Conservation (phyloP, 2,888 invertebrate species). For the Diaprepes abbreviatus region DNA sequence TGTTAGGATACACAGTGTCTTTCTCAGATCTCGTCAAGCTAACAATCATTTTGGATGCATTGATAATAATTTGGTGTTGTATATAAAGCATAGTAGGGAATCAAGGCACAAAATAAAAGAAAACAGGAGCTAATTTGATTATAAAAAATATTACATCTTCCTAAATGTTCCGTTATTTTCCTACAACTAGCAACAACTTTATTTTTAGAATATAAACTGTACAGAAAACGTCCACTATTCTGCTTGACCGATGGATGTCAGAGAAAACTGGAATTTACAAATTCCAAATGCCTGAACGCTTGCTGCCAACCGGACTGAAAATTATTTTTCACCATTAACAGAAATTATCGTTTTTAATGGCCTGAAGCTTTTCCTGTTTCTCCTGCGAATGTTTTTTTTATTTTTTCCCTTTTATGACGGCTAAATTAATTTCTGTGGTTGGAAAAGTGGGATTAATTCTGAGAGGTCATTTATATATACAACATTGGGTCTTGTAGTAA, state of each 20-base stretch:
- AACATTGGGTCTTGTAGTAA: background rate
- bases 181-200: no score
- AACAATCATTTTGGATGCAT: no score
- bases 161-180: no score
- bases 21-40: no score
- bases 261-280: background rate
- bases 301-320: background rate
- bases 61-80: no score
- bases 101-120: no score
- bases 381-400: background rate
- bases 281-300: background rate
- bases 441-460: background rate
- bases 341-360: slow-evolving; percentile 11
- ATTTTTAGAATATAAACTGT: no score
- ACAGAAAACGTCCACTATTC: background rate
- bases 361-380: background rate
- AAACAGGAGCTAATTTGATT: no score
- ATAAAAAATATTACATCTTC: no score
- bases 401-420: background rate
- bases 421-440: background rate
- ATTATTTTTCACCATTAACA: slow-evolving; percentile 14
- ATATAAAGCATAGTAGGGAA: no score
- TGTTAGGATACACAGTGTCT: no score
- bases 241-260: background rate
- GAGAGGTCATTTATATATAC: background rate